Percentiles rank a stretch among this genome's conserved stretches.
phyloP scores from a whole-genome alignment of 2,888 invertebrate species.

The Noctua comes region DNA sequence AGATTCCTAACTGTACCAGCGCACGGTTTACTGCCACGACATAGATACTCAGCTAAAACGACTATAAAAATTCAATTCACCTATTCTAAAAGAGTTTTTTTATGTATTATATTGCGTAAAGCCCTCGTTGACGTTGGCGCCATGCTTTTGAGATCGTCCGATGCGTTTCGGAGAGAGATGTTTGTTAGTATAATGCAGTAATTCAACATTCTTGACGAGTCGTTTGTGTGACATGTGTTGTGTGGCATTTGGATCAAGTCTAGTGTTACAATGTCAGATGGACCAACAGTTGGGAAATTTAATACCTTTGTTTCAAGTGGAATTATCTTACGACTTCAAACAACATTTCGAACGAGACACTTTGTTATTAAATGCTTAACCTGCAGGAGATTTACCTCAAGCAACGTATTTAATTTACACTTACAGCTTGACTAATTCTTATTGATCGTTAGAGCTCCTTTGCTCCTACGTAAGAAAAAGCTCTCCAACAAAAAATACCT shows the following conservation, averaged over 20 bases:
- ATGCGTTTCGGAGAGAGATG: conserved; percentile 65
- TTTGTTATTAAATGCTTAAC: conserved; percentile 9
- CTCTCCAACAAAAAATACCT: conserved; percentile 14
- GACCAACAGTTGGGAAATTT: conserved; percentile 56
- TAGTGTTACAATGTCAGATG: conserved; percentile 63
- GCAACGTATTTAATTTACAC: not conserved
- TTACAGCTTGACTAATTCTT: not conserved
- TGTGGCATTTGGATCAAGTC: conserved; percentile 65
- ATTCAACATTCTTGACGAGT: conserved; percentile 59
- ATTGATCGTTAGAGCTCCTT: not conserved
- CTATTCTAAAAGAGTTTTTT: conserved; percentile 71
- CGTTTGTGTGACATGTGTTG: conserved; percentile 52
- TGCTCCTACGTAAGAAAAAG: conserved; percentile 7
- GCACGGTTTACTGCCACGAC: conserved; percentile 75
- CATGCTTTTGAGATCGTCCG: conserved; percentile 75
- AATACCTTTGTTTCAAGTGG: conserved; percentile 46
- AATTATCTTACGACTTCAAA: conserved; percentile 37
- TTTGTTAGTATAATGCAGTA: conserved; percentile 57
- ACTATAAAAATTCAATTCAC: conserved; percentile 85
- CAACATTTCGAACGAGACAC: conserved; percentile 8
- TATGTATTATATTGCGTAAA: conserved; percentile 77
- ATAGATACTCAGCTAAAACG: conserved; percentile 76
- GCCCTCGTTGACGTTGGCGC: conserved; percentile 72
- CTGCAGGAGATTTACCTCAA: conserved; percentile 5
- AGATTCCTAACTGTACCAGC: conserved; percentile 86